Percentiles rank a stretch among this genome's conserved stretches.
phyloP scores from a whole-genome alignment of 2,797 vertebrate species.

The Iguana delicatissima region DNA sequence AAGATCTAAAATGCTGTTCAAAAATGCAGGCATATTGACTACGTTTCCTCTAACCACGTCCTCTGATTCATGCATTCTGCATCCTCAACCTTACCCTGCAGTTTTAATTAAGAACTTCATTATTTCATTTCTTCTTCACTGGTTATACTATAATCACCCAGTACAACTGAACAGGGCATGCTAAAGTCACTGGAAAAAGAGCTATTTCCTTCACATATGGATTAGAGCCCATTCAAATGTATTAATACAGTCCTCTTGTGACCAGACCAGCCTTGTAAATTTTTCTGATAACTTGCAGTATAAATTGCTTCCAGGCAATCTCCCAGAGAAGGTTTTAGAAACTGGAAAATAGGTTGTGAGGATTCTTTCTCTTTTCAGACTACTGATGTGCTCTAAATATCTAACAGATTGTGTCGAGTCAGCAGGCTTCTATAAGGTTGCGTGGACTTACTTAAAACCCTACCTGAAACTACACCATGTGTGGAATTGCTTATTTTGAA shows the following conservation, averaged over 20 bases:
- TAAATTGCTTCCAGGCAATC: background rate
- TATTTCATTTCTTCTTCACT: slow-evolving; percentile 48
- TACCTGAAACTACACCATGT: background rate
- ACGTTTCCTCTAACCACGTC: fast-evolving
- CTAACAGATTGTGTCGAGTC: background rate
- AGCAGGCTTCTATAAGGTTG: background rate
- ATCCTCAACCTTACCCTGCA: slow-evolving; percentile 37
- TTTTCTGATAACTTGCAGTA: background rate
- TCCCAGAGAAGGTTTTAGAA: background rate
- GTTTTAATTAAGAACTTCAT: slow-evolving; percentile 52
- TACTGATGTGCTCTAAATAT: background rate
- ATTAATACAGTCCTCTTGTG: background rate
- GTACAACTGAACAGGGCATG: slow-evolving; percentile 6
- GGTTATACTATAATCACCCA: slow-evolving; percentile 35
- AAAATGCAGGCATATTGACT: slow-evolving; percentile 20
- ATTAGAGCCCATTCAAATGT: background rate
- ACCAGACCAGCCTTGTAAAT: background rate
- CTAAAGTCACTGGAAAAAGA: slow-evolving; percentile 1
- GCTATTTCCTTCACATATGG: background rate
- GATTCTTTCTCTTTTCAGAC: background rate
- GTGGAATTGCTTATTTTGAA: background rate
- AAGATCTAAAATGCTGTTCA: slow-evolving; percentile 18
- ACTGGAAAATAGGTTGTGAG: background rate
- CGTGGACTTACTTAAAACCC: background rate
- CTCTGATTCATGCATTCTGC: slow-evolving; percentile 38